Evolutionary conservation across 2,888 invertebrate genomes (phyloP), one percentile per base, ranked within the genome.

Genomic region (Drosophila phalerata): DNA sequence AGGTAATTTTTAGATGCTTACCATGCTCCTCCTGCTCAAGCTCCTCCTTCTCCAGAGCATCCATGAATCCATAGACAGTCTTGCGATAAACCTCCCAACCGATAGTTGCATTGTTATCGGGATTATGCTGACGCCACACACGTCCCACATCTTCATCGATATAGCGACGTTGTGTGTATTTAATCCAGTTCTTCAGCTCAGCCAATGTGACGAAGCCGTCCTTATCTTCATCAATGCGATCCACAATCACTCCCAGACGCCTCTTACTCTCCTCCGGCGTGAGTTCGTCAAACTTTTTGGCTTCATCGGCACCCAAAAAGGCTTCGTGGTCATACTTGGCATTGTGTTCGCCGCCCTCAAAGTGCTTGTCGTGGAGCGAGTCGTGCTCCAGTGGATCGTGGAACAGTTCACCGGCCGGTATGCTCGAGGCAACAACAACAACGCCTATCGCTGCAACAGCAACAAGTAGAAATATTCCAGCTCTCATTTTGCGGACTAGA

Each of bases 271-370:
- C 99, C 92, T 99, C 98, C 3, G 99, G 99, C 0, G 97, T 94
- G 47, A 99, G 93, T 85, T 98, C 96, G 91, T 99, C 98, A 91
- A 99, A 99, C 4, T 97, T 96, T 91, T 97, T 97, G 0, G 99
- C 97, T 81, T 96, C 95, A 77, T 98, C 97, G 91, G 98, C 97
- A 0, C 99, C 99, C 11, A 99, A 94, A 92, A 99, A 99, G 0
- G 98, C 98, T 91, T 99, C 99, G 91, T 99, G 99, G 91, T 99
- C 99, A 91, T 97, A 99, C 78, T 98, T 97, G 53, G 95, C 93
- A 92, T 99, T 97, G 88, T 98, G 98, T 69, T 96, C 95, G 28
- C 95, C 96, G 77, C 96, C 95, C 1, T 88, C 90, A 13, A 91
- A 97, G 90, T 98, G 98, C 75, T 96, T 96, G 58, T 95, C 94